phyloP scores from a whole-genome alignment of 1,140 invertebrate genomes.

The Oncopeltus fasciatus region DNA sequence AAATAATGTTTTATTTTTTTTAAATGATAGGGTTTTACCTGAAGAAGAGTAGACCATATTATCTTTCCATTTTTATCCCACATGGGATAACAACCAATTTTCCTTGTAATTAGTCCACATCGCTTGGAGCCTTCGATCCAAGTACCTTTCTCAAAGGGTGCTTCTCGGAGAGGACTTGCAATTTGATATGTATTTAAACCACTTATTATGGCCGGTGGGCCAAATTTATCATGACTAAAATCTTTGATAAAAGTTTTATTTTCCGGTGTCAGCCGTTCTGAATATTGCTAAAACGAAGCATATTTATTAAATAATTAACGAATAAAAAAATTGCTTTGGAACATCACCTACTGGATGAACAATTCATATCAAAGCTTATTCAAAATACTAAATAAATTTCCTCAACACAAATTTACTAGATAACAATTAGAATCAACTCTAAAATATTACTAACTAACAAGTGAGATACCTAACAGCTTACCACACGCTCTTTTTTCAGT shows the following conservation, averaged over 20 bases:
- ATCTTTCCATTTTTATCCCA: conserved; percentile 78
- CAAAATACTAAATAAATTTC: too few relatives aligned
- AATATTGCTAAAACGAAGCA: conserved; percentile 36
- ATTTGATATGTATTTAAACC: conserved; percentile 32
- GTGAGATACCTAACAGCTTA: too few relatives aligned
- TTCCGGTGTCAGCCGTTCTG: conserved; percentile 59
- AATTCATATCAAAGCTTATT: too few relatives aligned
- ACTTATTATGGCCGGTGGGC: conserved; percentile 31
- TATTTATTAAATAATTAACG: too few relatives aligned
- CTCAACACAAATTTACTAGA: too few relatives aligned
- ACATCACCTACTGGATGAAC: too few relatives aligned
- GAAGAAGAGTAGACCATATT: conserved; percentile 65
- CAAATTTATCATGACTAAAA: conserved; percentile 50
- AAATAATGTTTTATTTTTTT: too few relatives aligned
- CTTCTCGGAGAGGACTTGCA: conserved; percentile 39
- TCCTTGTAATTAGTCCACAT: conserved; percentile 76
- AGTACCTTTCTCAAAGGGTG: conserved; percentile 35
- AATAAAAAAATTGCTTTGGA: too few relatives aligned
- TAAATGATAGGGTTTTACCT: conserved; percentile 45
- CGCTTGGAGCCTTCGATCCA: conserved; percentile 51
- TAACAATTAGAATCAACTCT: too few relatives aligned
- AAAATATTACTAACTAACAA: too few relatives aligned
- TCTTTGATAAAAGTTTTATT: conserved; percentile 74
- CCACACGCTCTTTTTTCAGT: conserved; percentile 23
- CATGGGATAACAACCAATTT: conserved; percentile 84